Evolutionary conservation across 2,888 invertebrate genomes (phyloP), one percentile per base, ranked within the genome.

Genomic region (Disparrhopalites patrizii): DNA sequence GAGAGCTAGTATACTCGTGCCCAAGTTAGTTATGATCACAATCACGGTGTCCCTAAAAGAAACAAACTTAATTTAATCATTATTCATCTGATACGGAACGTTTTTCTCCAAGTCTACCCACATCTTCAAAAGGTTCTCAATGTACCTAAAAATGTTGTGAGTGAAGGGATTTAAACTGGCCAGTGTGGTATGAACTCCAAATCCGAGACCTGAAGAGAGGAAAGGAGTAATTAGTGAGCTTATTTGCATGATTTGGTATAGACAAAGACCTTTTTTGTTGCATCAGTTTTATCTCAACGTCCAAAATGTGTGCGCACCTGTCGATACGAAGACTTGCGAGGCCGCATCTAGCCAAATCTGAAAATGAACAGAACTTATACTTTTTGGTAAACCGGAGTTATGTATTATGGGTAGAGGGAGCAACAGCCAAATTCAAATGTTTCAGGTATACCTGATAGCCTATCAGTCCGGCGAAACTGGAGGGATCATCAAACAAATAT

Each of bases 71-170:
- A 5, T 56, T 36, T 23, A 2, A 10, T 31, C 20, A 20, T 18
- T 36, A 57, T 33, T 23, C 10, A 57, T 57, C n/a, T n/a, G n/a
- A n/a, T n/a, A n/a, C n/a, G n/a, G n/a, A n/a, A n/a, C n/a, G n/a
- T n/a, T n/a, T n/a, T n/a, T n/a, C n/a, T n/a, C n/a, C n/a, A n/a
- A n/a, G n/a, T n/a, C n/a, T n/a, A n/a, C n/a, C n/a, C n/a, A n/a
- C n/a, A n/a, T n/a, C n/a, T n/a, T n/a, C n/a, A n/a, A n/a, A n/a
- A n/a, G n/a, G n/a, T n/a, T n/a, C n/a, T n/a, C n/a, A n/a, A n/a
- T n/a, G n/a, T n/a, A 65, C 65, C 58, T 65, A n/a, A 36, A 38
- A 51, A 65, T 36, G 18, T 56, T 31, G 25, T 65, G 65, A 36
- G 38, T 57, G 36, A 65, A 65, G n/a, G n/a, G 1, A 51, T 65